phyloP scores from a whole-genome alignment of 2,113 vertebrate species.

The Pseudolaguvia tuberculata region DNA sequence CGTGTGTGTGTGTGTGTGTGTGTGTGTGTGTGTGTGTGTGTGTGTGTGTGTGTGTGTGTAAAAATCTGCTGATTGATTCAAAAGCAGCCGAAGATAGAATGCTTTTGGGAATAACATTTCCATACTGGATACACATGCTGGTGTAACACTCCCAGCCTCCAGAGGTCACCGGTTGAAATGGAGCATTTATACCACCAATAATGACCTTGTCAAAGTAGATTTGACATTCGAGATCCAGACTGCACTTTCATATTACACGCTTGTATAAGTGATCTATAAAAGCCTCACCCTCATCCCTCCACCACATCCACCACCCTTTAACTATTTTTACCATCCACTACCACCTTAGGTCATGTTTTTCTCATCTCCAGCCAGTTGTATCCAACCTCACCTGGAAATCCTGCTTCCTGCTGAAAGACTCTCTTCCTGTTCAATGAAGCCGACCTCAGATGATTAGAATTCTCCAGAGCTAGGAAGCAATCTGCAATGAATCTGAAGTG shows the following conservation, averaged over 20 bases:
- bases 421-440: neutral
- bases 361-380: neutral
- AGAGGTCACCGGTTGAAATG: neutral
- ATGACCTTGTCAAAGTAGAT: constrained; percentile 9
- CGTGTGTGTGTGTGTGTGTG: neutral
- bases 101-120: neutral
- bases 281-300: neutral
- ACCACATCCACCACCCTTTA: neutral
- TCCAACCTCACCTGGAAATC: constrained; percentile 33
- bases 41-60: constrained; percentile 32
- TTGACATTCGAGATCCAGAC: neutral
- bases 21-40: constrained; percentile 22
- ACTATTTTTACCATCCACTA: neutral
- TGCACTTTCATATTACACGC: neutral
- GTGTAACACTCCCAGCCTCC: neutral
- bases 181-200: neutral
- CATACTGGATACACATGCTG: constrained; percentile 13
- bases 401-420: constrained; percentile 18
- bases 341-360: neutral
- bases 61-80: constrained; percentile 29
- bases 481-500: neutral
- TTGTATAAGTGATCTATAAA: neutral
- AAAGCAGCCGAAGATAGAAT: constrained; percentile 12
- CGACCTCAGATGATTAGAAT: constrained; percentile 3
- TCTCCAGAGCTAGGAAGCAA: neutral